These are phyloP conservation scores for Phataginus tetradactyla DNA, from an alignment of 2,797 vertebrate species.

Conservation along the genomic window DNA sequence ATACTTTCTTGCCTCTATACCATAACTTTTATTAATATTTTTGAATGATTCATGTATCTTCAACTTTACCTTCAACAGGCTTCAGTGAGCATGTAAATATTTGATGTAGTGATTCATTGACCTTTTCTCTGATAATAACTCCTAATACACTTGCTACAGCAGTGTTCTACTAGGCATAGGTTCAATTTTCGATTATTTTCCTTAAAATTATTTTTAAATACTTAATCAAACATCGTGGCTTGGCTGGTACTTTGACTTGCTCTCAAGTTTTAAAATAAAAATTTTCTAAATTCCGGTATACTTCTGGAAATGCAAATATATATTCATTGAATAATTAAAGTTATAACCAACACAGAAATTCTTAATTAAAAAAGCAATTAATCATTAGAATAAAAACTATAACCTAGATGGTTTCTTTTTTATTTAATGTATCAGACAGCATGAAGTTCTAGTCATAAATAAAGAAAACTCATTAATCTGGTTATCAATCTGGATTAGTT, in stretches of 20 bases:
- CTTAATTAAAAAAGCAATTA: constrained; percentile 63
- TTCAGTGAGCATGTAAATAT: neutral
- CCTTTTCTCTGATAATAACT: neutral
- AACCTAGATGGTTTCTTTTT: constrained; percentile 29
- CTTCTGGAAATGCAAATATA: neutral
- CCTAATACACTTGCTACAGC: neutral
- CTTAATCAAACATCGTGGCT: neutral
- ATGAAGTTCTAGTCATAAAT: constrained; percentile 15
- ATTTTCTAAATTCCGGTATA: neutral
- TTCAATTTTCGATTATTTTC: neutral
- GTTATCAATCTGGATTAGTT: constrained; percentile 42
- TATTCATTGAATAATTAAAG: constrained; percentile 20
- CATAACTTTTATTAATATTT: neutral
- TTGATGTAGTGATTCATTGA: neutral
- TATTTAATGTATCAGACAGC: constrained; percentile 5
- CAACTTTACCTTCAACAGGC: neutral
- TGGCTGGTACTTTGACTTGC: neutral
- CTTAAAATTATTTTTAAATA: constrained; percentile 14
- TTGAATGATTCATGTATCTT: neutral
- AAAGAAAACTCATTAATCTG: constrained; percentile 42
- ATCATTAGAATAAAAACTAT: constrained; percentile 23
- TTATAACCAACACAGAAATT: constrained; percentile 45
- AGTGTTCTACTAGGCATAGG: neutral
- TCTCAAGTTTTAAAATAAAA: constrained; percentile 40
- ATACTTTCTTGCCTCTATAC: neutral